Evolutionary conservation across 1,140 invertebrate genomes (phyloP).

Genomic region (Dolichoris vasculosae): DNA sequence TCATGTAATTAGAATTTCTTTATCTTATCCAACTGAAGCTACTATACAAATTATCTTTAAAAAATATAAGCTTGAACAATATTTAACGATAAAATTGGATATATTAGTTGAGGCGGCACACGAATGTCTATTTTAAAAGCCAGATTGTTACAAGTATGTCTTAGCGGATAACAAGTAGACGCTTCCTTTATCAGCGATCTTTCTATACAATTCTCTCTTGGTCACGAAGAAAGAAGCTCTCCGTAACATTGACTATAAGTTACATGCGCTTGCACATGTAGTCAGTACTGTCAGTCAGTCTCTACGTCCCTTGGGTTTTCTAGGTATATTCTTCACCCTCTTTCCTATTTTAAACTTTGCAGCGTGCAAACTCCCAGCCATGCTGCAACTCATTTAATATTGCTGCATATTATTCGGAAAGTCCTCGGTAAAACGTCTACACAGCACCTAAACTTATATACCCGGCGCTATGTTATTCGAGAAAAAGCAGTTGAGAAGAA

Average conservation of each 20-base stretch:
- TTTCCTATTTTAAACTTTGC: no score
- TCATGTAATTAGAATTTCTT: no score
- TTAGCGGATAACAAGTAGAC: not conserved
- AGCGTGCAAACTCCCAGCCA: not conserved
- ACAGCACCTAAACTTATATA: no score
- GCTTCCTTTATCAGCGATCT: not conserved
- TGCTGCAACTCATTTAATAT: constrained; percentile 61
- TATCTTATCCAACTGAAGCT: no score
- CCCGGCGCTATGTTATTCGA: no score
- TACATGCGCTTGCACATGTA: not conserved
- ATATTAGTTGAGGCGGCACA: not conserved
- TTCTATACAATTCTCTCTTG: not conserved
- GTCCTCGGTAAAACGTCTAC: not conserved
- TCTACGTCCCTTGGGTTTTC: not conserved
- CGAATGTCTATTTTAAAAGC: not conserved
- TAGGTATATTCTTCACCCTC: not conserved
- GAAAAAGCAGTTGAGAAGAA: no score
- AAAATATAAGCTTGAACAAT: not conserved
- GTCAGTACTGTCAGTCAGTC: no score
- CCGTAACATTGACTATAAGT: not conserved
- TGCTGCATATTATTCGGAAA: constrained; percentile 57
- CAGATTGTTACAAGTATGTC: not conserved
- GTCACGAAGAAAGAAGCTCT: not conserved
- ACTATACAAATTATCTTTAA: not conserved
- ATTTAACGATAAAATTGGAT: not conserved